These are phyloP conservation scores for Strigamia transsilvanica DNA, from an alignment of 2,888 invertebrate species.

Conservation along the genomic window DNA sequence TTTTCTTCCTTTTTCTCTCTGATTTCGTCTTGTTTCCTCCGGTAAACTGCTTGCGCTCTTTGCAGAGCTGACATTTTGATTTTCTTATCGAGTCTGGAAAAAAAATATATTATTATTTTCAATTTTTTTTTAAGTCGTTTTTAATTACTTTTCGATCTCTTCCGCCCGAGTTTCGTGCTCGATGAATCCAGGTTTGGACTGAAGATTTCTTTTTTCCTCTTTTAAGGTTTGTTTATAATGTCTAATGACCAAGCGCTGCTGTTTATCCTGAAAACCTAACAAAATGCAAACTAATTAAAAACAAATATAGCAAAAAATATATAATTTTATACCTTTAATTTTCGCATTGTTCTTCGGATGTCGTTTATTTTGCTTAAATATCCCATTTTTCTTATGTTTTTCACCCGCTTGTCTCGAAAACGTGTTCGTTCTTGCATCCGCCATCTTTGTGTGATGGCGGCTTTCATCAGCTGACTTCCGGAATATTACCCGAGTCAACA, in stretches of 20 bases:
- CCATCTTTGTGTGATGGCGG: not conserved
- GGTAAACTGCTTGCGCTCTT: conserved; percentile 16
- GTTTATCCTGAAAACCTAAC: conserved; percentile 21
- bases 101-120: not conserved
- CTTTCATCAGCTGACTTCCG: not conserved
- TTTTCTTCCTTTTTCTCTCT: not conserved
- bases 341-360: not conserved
- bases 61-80: conserved; percentile 5
- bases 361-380: not conserved
- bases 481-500: not conserved
- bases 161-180: not conserved
- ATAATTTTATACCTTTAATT: not conserved
- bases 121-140: not conserved
- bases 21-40: conserved; percentile 41
- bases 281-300: not conserved
- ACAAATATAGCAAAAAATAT: not conserved
- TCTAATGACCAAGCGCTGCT: conserved; percentile 6
- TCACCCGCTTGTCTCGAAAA: not conserved
- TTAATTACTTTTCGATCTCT: not conserved
- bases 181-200: not conserved
- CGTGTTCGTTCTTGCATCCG: not conserved
- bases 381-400: not conserved
- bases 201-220: conserved; percentile 29
- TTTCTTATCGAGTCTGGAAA: not conserved
- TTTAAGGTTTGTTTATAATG: not conserved